Percentiles rank a stretch among this genome's conserved stretches.
Conservation (phyloP, 2,797 vertebrate genomes). For the Eurystomus glaucurus region DNA sequence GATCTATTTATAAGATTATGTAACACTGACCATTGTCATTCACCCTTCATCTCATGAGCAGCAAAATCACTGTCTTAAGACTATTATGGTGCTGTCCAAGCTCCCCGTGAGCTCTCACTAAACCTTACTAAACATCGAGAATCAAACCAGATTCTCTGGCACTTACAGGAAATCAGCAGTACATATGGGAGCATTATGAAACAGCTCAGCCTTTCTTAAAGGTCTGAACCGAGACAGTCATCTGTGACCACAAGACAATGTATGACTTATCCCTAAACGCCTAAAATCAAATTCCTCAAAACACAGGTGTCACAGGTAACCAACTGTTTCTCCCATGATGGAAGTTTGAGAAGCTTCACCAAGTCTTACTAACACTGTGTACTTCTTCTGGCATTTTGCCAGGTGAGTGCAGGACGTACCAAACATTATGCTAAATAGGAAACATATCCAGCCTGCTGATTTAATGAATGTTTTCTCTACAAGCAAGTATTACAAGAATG, state of each 20-base stretch:
- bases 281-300: neutral
- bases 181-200: neutral
- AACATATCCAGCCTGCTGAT: neutral
- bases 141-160: neutral
- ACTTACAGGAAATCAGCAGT: neutral
- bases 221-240: neutral
- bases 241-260: neutral
- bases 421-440: neutral
- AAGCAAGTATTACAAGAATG: neutral
- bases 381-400: neutral
- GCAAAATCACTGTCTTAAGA: neutral
- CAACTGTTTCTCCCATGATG: neutral
- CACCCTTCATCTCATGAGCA: neutral
- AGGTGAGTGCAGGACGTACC: conserved; percentile 1
- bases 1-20: neutral
- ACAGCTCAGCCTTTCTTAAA: neutral
- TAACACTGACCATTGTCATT: neutral
- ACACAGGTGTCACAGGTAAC: neutral
- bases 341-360: neutral
- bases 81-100: neutral
- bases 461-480: neutral
- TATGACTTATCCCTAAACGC: neutral
- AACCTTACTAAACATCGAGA: neutral
- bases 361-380: rapidly evolving
- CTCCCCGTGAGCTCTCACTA: neutral